Base-by-base conservation (phyloP, 2,797 vertebrate genomes). In the Anguilla megastoma region DNA sequence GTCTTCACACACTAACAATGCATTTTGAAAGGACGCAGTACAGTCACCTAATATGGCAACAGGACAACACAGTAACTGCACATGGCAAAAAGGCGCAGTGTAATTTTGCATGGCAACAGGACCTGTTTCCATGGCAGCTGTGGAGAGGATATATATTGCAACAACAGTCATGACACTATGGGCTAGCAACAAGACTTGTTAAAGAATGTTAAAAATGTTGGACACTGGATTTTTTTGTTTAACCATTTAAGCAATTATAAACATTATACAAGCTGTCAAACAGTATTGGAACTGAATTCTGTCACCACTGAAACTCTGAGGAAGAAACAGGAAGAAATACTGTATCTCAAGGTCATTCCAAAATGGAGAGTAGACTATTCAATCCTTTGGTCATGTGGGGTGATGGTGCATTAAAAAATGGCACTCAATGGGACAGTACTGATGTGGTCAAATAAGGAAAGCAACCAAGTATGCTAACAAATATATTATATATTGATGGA, bases 11-110 rank as follows among this genome's bases (percentile, higher is more conserved):
- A 48, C 24, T 52, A n/a, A 83, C 10, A n/a, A 52, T 52, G 9
- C 45, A 83, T 52, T 48, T 48, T 24, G 16, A 52, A 48, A 83
- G 36, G 21, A 50, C 24, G 14, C n/a, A n/a, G 12, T 27, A 48
- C 79, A 83, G 80, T 83, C 45, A 83, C 33, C 18, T 45, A 80
- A 80, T 12, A 83, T 52, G 7, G 80, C 80, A 83, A 41, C 21
- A 52, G 80, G 48, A 83, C 45, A 48, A 71, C 69, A 30, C 69
- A 10, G 9, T 30, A 71, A 30, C 69, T 30, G 69, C 27, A 71
- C 69, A 71, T 30, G 69, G 27, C 69, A 71, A 71, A 10, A 71
- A 30, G 27, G n/a, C 2, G 21, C 8, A n/a, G 21, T 71, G 74
- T 16, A 33, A 8, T 36, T 76, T 14, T 76, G 30, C 74, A 76